Conservation (phyloP, 2,888 invertebrate genomes). For the Tetropium fuscum region DNA sequence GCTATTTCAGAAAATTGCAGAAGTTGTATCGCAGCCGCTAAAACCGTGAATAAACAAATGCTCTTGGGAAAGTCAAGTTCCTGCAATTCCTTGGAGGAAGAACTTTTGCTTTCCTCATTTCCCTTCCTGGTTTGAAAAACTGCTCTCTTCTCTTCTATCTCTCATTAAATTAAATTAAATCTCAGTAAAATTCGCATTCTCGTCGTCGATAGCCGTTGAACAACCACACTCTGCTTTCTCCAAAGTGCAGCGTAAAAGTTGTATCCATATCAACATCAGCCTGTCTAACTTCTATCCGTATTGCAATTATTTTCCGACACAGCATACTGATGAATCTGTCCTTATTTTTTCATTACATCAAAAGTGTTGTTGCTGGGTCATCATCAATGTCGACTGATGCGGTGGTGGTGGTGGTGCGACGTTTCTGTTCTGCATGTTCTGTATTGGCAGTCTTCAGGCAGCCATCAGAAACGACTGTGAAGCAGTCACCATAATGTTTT, state of each 20-base stretch:
- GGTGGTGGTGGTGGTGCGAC: neutral
- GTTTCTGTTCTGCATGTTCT: neutral
- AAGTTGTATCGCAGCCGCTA: neutral
- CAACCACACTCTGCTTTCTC: constrained; percentile 1
- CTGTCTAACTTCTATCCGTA: neutral
- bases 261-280: constrained; percentile 4
- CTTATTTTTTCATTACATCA: neutral
- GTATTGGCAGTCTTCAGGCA: neutral
- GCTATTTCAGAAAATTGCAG: neutral
- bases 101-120: constrained; percentile 2
- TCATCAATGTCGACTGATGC: neutral
- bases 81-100: constrained; percentile 2
- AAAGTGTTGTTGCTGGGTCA: neutral
- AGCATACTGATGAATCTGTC: constrained; percentile 3
- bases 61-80: neutral
- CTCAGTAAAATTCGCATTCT: neutral
- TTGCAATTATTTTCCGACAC: neutral
- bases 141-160: too few relatives aligned
- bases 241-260: too few relatives aligned
- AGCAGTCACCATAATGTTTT: too few relatives aligned
- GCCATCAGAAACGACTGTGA: neutral
- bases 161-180: too few relatives aligned
- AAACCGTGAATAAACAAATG: neutral
- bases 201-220: neutral
- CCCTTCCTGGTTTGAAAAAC: neutral